These are phyloP conservation scores for Pelobates fuscus DNA, from an alignment of 2,113 vertebrate species.

Conservation along the genomic window DNA sequence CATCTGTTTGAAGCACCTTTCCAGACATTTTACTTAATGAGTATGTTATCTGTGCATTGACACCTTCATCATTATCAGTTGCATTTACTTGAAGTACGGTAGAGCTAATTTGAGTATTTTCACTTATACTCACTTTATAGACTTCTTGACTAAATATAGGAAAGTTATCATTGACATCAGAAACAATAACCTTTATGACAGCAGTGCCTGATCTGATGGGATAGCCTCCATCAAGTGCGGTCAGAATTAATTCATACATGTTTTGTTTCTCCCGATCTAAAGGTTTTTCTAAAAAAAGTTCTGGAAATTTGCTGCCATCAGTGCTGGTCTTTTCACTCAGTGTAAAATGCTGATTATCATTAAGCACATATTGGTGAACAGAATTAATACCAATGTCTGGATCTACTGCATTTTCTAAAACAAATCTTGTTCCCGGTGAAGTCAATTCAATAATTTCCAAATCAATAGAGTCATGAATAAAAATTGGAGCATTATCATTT, in stretches of 20 bases:
- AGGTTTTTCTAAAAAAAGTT: too few species aligned
- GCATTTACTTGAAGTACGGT: conserved; percentile 67
- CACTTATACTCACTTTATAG: too few species aligned
- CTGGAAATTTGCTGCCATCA: too few species aligned
- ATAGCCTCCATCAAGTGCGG: conserved; percentile 69
- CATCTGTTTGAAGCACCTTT: not conserved
- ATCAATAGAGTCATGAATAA: conserved; percentile 51
- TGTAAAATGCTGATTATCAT: conserved; percentile 50
- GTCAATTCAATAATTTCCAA: conserved; percentile 65
- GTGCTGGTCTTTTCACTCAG: too few species aligned
- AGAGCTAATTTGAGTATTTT: too few species aligned
- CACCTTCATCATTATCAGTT: conserved; percentile 69
- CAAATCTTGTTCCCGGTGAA: conserved; percentile 60
- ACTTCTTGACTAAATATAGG: too few species aligned
- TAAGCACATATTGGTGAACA: conserved; percentile 72
- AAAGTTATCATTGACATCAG: too few species aligned
- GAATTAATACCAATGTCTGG: conserved; percentile 67
- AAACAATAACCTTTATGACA: conserved; percentile 67
- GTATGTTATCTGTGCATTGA: conserved; percentile 69
- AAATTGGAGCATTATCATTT: too few species aligned
- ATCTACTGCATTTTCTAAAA: conserved; percentile 58
- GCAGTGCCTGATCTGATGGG: conserved; percentile 66
- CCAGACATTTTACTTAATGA: conserved; percentile 56
- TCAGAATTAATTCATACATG: conserved; percentile 64
- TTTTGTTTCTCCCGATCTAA: too few species aligned